Evolutionary conservation across 1,140 invertebrate genomes (phyloP).

Genomic region (Bemisia tabaci): DNA sequence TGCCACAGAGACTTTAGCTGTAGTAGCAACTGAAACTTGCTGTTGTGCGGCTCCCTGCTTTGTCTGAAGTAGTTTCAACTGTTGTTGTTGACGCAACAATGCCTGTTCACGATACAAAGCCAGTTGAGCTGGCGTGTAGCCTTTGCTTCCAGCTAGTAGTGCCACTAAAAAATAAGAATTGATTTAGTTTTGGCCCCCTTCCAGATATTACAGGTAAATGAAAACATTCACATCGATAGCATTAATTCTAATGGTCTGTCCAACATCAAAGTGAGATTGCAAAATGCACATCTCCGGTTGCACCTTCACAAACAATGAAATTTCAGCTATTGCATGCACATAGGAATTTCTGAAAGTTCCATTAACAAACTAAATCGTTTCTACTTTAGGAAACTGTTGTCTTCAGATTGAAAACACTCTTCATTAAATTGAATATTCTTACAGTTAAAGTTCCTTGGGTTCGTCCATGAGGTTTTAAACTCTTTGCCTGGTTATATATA

Average conservation of each 20-base stretch:
- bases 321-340: background rate
- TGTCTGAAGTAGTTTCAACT: constrained; percentile 30
- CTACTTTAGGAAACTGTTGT: too few relatives aligned
- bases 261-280: too few relatives aligned
- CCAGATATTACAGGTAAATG: background rate
- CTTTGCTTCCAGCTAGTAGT: constrained; percentile 32
- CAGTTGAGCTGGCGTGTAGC: constrained; percentile 38
- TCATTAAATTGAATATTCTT: too few relatives aligned
- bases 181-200: too few relatives aligned
- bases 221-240: background rate
- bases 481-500: too few relatives aligned
- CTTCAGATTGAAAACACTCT: too few relatives aligned
- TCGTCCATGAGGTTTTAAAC: too few relatives aligned
- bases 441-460: too few relatives aligned
- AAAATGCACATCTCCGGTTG: background rate
- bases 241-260: background rate
- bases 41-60: constrained; percentile 31
- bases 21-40: constrained; percentile 30
- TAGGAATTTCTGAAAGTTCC: too few relatives aligned
- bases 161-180: constrained; percentile 17
- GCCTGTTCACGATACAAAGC: constrained; percentile 36
- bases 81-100: constrained; percentile 31
- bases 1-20: constrained; percentile 30
- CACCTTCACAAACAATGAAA: background rate
- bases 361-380: too few relatives aligned